Evolutionary conservation across 2,888 invertebrate species (phyloP).

Genomic region (Sialis fuliginosa): DNA sequence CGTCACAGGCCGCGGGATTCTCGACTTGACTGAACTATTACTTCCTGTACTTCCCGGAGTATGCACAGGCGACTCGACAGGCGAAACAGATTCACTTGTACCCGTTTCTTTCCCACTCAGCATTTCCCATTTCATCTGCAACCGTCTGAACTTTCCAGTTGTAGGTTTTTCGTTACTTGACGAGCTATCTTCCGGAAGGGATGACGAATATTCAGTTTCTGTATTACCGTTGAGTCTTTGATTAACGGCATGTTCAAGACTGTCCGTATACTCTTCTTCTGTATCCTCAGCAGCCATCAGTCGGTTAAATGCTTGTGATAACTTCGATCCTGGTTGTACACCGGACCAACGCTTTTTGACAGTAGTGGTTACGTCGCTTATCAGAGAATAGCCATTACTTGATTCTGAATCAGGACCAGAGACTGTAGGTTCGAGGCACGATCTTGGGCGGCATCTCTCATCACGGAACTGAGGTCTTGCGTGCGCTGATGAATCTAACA

Average conservation of each 20-base stretch:
- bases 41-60: slow-evolving; percentile 16
- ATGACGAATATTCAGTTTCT: slow-evolving; percentile 1
- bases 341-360: slow-evolving; percentile 55
- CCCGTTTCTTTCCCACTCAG: slow-evolving; percentile 37
- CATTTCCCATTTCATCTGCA: slow-evolving; percentile 70
- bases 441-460: slow-evolving; percentile 45
- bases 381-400: slow-evolving; percentile 20
- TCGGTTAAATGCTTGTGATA: slow-evolving; percentile 55
- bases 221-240: slow-evolving; percentile 3
- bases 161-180: slow-evolving; percentile 21
- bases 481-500: slow-evolving; percentile 35
- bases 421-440: slow-evolving; percentile 43
- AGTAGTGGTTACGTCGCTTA: slow-evolving; percentile 24
- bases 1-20: slow-evolving; percentile 56
- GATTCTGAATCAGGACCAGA: slow-evolving; percentile 13
- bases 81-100: slow-evolving; percentile 13
- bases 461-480: slow-evolving; percentile 24
- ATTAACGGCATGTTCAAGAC: slow-evolving; percentile 39
- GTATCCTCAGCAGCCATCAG: slow-evolving; percentile 45
- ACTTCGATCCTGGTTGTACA: slow-evolving; percentile 47
- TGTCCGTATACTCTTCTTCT: slow-evolving; percentile 55
- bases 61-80: slow-evolving; percentile 25
- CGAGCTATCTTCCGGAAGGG: slow-evolving; percentile 16
- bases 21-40: slow-evolving; percentile 33
- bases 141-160: slow-evolving; percentile 50